phyloP scores from a whole-genome alignment of 2,888 invertebrate species.

The Exocentrus adspersus region DNA sequence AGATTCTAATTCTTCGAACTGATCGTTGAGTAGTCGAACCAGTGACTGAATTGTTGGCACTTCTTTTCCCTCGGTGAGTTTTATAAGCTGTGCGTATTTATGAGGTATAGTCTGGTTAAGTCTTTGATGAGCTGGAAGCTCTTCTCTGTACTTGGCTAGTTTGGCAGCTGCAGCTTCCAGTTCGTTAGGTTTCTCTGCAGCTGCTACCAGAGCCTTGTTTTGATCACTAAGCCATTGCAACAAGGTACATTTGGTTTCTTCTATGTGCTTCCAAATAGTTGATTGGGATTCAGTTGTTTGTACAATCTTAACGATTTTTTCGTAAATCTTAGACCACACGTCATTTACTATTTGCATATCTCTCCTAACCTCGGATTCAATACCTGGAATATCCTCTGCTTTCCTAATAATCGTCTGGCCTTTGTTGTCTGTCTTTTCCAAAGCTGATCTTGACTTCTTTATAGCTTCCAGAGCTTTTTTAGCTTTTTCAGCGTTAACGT shows the following conservation, averaged over 20 bases:
- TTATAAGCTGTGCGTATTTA: constrained; percentile 82
- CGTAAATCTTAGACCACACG: constrained; percentile 77
- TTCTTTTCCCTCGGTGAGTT: constrained; percentile 77
- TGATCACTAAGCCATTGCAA: constrained; percentile 86
- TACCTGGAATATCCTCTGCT: constrained; percentile 74
- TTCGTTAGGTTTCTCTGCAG: constrained; percentile 81
- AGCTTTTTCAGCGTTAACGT: constrained; percentile 76
- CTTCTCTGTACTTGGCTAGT: constrained; percentile 85
- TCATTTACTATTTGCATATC: constrained; percentile 72
- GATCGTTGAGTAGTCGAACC: constrained; percentile 74
- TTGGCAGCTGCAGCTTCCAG: constrained; percentile 82
- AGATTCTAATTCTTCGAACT: constrained; percentile 79
- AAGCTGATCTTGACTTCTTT: constrained; percentile 76
- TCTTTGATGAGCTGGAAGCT: constrained; percentile 81
- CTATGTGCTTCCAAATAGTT: constrained; percentile 93
- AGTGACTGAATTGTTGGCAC: constrained; percentile 76
- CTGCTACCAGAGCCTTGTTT: constrained; percentile 78
- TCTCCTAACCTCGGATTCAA: constrained; percentile 70
- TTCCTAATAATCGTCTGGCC: constrained; percentile 77
- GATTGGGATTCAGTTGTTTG: constrained; percentile 88
- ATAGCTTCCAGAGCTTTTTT: constrained; percentile 80
- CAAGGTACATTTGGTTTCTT: constrained; percentile 85
- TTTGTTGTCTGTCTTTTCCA: constrained; percentile 83
- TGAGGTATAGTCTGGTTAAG: constrained; percentile 80
- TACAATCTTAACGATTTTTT: constrained; percentile 76